Evolutionary conservation across 1,140 invertebrate genomes (phyloP).

Genomic region (Steinernema feltiae): DNA sequence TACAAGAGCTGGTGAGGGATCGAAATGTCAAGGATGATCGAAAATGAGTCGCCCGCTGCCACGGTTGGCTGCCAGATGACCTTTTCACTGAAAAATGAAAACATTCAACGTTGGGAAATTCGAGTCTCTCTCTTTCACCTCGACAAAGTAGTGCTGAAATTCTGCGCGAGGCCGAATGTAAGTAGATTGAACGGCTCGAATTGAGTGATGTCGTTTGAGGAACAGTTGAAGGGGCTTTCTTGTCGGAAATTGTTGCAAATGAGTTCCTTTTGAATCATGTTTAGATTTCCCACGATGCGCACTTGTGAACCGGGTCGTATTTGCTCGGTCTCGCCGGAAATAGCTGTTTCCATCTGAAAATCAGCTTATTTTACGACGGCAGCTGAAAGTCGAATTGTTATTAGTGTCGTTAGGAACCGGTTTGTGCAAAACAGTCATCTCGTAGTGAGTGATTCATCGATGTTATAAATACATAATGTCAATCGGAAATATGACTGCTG

Average conservation of each 20-base stretch:
- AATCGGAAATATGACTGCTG: no score
- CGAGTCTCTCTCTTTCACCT: not conserved
- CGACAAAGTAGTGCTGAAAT: not conserved
- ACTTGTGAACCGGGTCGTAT: not conserved
- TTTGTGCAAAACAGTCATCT: not conserved
- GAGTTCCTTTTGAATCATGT: not conserved
- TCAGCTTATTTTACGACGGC: not conserved
- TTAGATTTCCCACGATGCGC: not conserved
- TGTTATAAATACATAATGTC: no score
- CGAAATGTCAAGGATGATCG: not conserved
- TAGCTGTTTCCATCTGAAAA: not conserved
- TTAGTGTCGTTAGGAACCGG: no score
- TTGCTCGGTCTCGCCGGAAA: not conserved
- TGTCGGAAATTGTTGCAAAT: not conserved
- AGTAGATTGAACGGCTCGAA: not conserved
- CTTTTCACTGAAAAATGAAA: not conserved
- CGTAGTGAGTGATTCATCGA: not conserved
- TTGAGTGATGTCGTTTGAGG: not conserved
- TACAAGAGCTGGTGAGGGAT: not conserved
- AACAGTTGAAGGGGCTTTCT: not conserved
- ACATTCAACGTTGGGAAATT: not conserved
- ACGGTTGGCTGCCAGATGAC: not conserved
- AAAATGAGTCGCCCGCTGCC: not conserved
- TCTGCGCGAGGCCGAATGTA: not conserved
- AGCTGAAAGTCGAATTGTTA: not conserved